phyloP scores from a whole-genome alignment of 2,888 invertebrate species.

The Tineola bisselliella region DNA sequence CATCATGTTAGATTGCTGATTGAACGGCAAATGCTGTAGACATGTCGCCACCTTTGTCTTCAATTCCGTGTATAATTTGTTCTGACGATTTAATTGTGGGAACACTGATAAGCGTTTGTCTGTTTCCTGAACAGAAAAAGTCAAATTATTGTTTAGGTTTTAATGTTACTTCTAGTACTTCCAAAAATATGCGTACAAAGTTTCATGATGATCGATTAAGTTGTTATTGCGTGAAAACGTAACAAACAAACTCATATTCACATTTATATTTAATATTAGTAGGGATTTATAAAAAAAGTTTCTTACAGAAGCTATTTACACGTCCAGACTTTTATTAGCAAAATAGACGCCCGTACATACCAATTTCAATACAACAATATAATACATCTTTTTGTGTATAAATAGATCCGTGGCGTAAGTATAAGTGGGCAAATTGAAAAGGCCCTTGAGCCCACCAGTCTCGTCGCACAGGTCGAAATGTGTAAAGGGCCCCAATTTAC shows the following conservation, averaged over 20 bases:
- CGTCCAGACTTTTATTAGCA: too few species aligned
- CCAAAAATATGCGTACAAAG: too few species aligned
- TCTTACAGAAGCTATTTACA: too few species aligned
- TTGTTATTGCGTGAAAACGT: too few species aligned
- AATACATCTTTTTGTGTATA: constrained; percentile 43
- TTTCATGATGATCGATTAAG: too few species aligned
- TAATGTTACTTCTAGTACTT: too few species aligned
- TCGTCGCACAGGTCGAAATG: constrained; percentile 49
- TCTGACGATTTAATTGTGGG: constrained; percentile 45
- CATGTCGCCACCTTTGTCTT: constrained; percentile 25
- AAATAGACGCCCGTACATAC: too few species aligned
- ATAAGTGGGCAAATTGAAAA: constrained; percentile 39
- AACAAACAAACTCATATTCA: too few species aligned
- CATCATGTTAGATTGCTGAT: not conserved
- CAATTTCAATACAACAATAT: constrained; percentile 39
- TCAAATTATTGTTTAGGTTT: too few species aligned
- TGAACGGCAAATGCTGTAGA: not conserved
- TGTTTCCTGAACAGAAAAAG: constrained; percentile 32
- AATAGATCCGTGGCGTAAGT: constrained; percentile 38
- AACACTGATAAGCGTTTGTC: constrained; percentile 32
- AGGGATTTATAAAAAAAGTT: too few species aligned
- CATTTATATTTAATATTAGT: too few species aligned
- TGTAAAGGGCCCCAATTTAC: constrained; percentile 38
- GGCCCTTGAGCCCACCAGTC: constrained; percentile 29
- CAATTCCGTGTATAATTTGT: constrained; percentile 32